Evolutionary conservation across 92 coral and sea anemone species (phyloP).

Genomic region (Plumapathes pennacea): DNA sequence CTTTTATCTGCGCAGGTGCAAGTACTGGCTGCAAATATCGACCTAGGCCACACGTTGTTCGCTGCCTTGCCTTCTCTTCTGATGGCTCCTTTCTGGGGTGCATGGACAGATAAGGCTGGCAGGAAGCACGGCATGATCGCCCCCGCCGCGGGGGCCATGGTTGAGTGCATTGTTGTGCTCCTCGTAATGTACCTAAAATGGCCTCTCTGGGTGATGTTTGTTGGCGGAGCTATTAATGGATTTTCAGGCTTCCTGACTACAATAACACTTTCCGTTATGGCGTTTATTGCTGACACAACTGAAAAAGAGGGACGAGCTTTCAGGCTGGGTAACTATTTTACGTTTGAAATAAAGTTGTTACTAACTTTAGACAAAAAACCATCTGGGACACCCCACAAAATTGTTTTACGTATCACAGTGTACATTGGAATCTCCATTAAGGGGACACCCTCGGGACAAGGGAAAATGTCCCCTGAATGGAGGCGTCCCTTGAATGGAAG

Average conservation of each 20-base stretch:
- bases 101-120: constrained; percentile 82
- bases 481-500: too few species aligned
- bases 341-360: too few species aligned
- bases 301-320: constrained; percentile 38
- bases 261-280: constrained; percentile 63
- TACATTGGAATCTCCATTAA: too few species aligned
- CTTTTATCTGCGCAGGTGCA: constrained; percentile 74
- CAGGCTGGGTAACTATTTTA: constrained; percentile 42
- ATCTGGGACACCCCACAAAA: too few species aligned
- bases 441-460: too few species aligned
- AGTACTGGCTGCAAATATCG: constrained; percentile 43
- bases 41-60: constrained; percentile 58
- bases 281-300: constrained; percentile 77
- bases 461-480: too few species aligned
- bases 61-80: constrained; percentile 64
- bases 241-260: constrained; percentile 68
- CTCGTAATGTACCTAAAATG: constrained; percentile 68
- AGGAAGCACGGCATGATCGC: constrained; percentile 56
- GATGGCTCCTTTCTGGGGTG: constrained; percentile 58
- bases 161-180: constrained; percentile 55
- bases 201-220: constrained; percentile 62
- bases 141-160: constrained; percentile 58
- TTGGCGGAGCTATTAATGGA: constrained; percentile 72
- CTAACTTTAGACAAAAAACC: too few species aligned
- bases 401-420: too few species aligned